Percentiles rank a stretch among this genome's conserved stretches.
phyloP scores from a whole-genome alignment of 2,888 invertebrate genomes.

The Metallyticus violacea region DNA sequence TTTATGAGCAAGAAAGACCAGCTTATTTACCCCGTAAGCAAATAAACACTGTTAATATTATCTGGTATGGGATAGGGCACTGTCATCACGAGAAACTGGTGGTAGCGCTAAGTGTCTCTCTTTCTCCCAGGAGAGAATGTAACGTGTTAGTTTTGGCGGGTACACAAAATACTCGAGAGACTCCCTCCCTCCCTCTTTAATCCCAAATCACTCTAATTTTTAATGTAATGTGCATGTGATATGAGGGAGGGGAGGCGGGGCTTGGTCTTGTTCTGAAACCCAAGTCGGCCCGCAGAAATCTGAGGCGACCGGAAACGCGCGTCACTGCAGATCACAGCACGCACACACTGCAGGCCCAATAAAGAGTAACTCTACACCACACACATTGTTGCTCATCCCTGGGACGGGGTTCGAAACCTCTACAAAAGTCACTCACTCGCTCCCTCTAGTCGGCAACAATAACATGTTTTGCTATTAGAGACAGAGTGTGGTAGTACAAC shows the following conservation, averaged over 20 bases:
- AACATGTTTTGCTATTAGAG: too few species aligned
- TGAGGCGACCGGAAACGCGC: constrained; percentile 26
- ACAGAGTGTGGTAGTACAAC: too few species aligned
- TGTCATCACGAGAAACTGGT: too few species aligned
- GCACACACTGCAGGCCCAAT: constrained; percentile 2
- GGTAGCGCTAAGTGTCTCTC: too few species aligned
- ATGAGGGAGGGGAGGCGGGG: background rate
- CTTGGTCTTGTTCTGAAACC: constrained; percentile 10
- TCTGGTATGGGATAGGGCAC: too few species aligned
- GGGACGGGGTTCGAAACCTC: background rate
- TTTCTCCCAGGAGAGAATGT: background rate
- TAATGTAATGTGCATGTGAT: background rate
- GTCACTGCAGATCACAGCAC: background rate
- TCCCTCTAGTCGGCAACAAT: too few species aligned
- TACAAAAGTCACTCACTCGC: too few species aligned
- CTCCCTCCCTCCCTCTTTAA: background rate
- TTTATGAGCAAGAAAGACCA: too few species aligned
- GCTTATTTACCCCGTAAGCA: too few species aligned
- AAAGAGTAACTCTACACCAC: constrained; percentile 1
- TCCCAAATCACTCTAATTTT: background rate
- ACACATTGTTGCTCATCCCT: constrained; percentile 10
- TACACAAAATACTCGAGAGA: background rate
- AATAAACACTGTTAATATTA: too few species aligned
- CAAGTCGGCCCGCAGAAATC: constrained; percentile 31
- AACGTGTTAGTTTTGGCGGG: background rate